Percentiles rank a stretch among this genome's conserved stretches.
These are phyloP conservation scores for Trichomalopsis sarcophagae DNA, from an alignment of 1,140 invertebrate genomes.

Conservation along the genomic window DNA sequence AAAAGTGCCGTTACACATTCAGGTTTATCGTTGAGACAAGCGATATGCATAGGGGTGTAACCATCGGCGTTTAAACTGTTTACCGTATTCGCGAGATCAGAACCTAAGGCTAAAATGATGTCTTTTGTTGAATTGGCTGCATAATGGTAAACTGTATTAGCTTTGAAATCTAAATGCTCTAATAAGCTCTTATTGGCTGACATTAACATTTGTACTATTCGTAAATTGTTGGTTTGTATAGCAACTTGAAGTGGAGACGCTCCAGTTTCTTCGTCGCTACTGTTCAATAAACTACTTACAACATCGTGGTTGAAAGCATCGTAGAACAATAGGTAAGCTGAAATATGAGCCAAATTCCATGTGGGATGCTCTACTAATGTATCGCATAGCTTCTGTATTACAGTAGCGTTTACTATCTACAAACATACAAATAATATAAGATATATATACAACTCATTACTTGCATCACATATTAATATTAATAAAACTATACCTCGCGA, in stretches of 20 bases:
- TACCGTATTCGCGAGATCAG: slow-evolving; percentile 74
- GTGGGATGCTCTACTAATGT: slow-evolving; percentile 83
- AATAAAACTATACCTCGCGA: slow-evolving; percentile 77
- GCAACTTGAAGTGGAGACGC: slow-evolving; percentile 89
- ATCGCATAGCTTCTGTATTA: slow-evolving; percentile 87
- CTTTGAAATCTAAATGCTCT: slow-evolving; percentile 83
- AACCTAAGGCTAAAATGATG: slow-evolving; percentile 82
- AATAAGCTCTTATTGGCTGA: slow-evolving; percentile 79
- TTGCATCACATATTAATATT: background rate
- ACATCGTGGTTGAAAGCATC: slow-evolving; percentile 81
- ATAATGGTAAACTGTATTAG: slow-evolving; percentile 90
- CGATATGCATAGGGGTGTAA: slow-evolving; percentile 90
- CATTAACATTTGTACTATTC: slow-evolving; percentile 84
- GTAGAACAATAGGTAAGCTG: slow-evolving; percentile 84
- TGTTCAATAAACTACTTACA: slow-evolving; percentile 81
- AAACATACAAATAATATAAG: slow-evolving; percentile 51
- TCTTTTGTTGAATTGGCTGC: slow-evolving; percentile 86
- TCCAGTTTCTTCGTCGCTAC: slow-evolving; percentile 80
- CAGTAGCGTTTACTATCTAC: slow-evolving; percentile 79
- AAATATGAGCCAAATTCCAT: slow-evolving; percentile 90
- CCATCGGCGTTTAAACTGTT: slow-evolving; percentile 88
- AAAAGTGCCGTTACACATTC: slow-evolving; percentile 91
- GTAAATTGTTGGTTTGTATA: slow-evolving; percentile 82
- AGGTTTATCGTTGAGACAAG: slow-evolving; percentile 88
- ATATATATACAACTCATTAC: slow-evolving; percentile 27